phyloP scores from a whole-genome alignment of 2,113 vertebrate species.

The Barbus barbus region DNA sequence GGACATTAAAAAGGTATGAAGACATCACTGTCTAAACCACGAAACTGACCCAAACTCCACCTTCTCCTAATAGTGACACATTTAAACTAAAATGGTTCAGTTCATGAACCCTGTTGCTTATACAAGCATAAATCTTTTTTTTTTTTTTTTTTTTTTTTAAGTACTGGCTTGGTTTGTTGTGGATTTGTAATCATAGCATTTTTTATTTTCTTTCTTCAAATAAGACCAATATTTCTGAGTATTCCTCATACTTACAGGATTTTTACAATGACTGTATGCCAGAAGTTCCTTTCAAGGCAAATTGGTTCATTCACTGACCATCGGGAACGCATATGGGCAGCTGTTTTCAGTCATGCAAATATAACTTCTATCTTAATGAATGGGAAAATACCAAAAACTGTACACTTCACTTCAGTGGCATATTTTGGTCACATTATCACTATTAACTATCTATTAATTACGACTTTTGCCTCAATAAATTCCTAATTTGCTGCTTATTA shows the following conservation, averaged over 20 bases:
- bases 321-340: too few species aligned
- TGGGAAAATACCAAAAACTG: neutral
- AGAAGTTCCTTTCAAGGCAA: neutral
- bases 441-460: too few species aligned
- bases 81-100: neutral
- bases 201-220: neutral
- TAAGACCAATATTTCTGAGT: neutral
- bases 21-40: neutral
- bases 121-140: neutral
- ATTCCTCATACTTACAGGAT: neutral
- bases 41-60: neutral
- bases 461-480: too few species aligned
- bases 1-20: neutral
- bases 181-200: neutral
- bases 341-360: too few species aligned
- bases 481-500: too few species aligned
- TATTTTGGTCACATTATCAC: too few species aligned
- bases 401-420: too few species aligned
- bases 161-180: neutral
- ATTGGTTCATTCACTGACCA: neutral
- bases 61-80: neutral
- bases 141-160: neutral
- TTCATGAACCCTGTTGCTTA: neutral
- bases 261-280: neutral
- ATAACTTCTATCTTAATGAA: neutral